A percentile compares a stretch with the other conserved stretches of the same genome.
These are phyloP conservation scores for Amphiprion ocellaris DNA, from an alignment of 2,113 vertebrate species.

Conservation along the genomic window DNA sequence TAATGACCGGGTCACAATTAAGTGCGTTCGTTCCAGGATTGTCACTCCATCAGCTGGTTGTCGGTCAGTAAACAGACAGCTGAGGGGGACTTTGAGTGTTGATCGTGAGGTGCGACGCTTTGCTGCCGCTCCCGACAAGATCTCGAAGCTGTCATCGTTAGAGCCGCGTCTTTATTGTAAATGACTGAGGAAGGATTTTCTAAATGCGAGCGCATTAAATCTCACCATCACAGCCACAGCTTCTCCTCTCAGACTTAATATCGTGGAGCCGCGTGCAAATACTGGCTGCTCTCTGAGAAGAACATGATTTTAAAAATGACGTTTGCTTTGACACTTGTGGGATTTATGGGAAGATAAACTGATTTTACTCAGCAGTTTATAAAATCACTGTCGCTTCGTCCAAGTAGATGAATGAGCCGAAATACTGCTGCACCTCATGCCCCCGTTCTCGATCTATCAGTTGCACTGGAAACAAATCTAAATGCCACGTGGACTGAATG, in stretches of 20 bases:
- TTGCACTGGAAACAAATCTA: too few relatives aligned
- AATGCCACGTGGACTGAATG: too few relatives aligned
- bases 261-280: neutral
- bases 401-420: too few relatives aligned
- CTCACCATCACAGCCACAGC: constrained; percentile 1
- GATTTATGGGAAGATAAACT: constrained; percentile 1
- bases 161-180: neutral
- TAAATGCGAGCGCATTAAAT: neutral
- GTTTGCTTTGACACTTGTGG: neutral
- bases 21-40: constrained; percentile 7
- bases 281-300: neutral
- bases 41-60: constrained; percentile 6
- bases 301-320: neutral
- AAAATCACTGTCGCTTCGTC: too few relatives aligned
- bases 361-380: too few relatives aligned
- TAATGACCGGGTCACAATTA: constrained; percentile 11
- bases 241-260: neutral
- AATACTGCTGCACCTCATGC: too few relatives aligned
- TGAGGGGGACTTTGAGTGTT: constrained; percentile 12
- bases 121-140: neutral
- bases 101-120: neutral
- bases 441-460: too few relatives aligned
- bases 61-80: neutral
- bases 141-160: constrained; percentile 9
- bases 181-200: constrained; percentile 11